These are phyloP conservation scores for Simalia tracyae DNA, from an alignment of 2,797 vertebrate species.

Conservation along the genomic window DNA sequence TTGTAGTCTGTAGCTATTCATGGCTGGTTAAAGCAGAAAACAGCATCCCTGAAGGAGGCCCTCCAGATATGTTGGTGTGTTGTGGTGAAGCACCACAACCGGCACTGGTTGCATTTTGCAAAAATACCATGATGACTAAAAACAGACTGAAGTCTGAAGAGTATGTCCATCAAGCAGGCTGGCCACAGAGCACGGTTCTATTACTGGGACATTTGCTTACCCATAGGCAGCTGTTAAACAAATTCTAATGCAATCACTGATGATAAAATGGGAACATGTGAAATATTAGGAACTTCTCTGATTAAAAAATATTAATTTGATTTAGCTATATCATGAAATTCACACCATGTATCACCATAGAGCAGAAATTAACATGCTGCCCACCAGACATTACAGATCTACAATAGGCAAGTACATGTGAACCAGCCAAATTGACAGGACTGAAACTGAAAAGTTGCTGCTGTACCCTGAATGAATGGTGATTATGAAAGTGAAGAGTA, in stretches of 20 bases:
- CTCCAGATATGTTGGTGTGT: no score
- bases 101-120: not conserved
- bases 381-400: not conserved
- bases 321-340: not conserved
- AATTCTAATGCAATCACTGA: not conserved
- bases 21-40: no score
- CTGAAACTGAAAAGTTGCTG: not conserved
- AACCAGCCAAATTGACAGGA: not conserved
- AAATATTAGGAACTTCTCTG: not conserved
- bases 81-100: no score
- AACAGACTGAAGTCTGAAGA: not conserved
- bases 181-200: not conserved
- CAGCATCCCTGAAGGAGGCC: no score
- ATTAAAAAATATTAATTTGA: not conserved
- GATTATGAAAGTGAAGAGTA: not conserved
- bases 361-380: not conserved
- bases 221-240: not conserved
- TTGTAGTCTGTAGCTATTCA: no score
- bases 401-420: no score
- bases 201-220: not conserved
- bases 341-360: not conserved
- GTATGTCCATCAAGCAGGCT: no score
- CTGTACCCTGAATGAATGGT: not conserved
- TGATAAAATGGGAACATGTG: not conserved
- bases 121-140: not conserved